Conservation (phyloP, 2,888 invertebrate genomes). For the Oscheius onirici region DNA sequence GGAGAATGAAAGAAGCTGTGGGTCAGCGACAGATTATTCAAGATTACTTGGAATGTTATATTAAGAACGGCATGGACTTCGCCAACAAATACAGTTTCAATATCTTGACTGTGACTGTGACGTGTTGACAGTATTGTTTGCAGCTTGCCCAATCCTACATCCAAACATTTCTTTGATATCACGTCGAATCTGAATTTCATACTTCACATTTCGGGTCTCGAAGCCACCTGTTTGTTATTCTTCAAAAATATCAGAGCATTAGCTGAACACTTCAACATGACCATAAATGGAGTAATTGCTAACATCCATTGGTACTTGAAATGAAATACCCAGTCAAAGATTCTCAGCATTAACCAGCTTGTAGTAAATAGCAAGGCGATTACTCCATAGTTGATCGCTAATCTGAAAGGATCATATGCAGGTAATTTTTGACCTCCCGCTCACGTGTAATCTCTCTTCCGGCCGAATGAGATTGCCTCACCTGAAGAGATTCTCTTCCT, state of each 20-base stretch:
- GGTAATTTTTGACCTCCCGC: background rate
- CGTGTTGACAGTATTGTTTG: no score
- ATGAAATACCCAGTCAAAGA: slow-evolving; percentile 5
- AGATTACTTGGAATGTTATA: no score
- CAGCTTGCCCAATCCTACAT: background rate
- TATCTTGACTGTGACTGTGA: no score
- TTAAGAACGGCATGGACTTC: no score
- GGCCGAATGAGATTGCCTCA: background rate
- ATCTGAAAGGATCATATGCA: background rate
- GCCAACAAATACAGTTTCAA: no score
- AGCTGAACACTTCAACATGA: slow-evolving; percentile 15
- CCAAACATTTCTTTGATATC: slow-evolving; percentile 4
- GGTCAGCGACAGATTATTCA: no score
- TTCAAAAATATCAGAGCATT: slow-evolving; percentile 18
- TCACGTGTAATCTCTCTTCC: slow-evolving; percentile 15
- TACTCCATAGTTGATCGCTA: slow-evolving; percentile 16
- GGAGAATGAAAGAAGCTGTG: no score
- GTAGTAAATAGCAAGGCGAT: slow-evolving; percentile 6
- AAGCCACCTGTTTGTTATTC: slow-evolving; percentile 7
- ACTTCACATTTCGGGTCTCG: background rate
- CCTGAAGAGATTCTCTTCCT: background rate
- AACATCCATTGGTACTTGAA: slow-evolving; percentile 19
- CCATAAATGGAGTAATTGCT: slow-evolving; percentile 8
- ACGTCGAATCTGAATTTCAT: slow-evolving; percentile 10
- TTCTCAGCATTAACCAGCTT: slow-evolving; percentile 3